These are phyloP conservation scores for Endotricha flammealis DNA, from an alignment of 2,888 invertebrate species.

Conservation along the genomic window DNA sequence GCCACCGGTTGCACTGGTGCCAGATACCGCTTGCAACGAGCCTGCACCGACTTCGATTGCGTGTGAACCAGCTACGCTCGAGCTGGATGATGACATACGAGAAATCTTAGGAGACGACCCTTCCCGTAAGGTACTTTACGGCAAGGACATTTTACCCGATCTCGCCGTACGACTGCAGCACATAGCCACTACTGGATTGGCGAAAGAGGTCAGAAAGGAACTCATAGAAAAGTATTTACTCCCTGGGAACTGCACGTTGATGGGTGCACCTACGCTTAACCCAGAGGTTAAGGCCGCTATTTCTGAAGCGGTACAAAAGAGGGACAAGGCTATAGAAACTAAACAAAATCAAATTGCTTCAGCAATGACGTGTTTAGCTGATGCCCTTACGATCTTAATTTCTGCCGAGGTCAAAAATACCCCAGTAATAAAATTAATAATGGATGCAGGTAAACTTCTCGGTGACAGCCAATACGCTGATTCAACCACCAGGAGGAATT, in stretches of 20 bases:
- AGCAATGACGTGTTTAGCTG: constrained; percentile 18
- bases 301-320: constrained; percentile 15
- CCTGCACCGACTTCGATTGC: too few relatives aligned
- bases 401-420: constrained; percentile 9
- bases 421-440: constrained; percentile 9
- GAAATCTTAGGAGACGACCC: too few relatives aligned
- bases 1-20: too few relatives aligned
- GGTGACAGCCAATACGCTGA: constrained; percentile 19
- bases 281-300: constrained; percentile 21
- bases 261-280: constrained; percentile 24
- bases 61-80: too few relatives aligned
- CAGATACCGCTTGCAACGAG: too few relatives aligned
- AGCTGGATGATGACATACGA: too few relatives aligned
- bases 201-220: constrained; percentile 20
- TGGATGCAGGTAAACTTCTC: constrained; percentile 15
- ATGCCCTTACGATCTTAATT: constrained; percentile 13
- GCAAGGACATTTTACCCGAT: constrained; percentile 9
- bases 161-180: constrained; percentile 19
- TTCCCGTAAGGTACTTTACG: too few relatives aligned
- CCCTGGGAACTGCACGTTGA: constrained; percentile 19
- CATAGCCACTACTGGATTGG: constrained; percentile 16
- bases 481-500: constrained; percentile 15
- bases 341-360: constrained; percentile 23
- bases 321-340: constrained; percentile 22
- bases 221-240: constrained; percentile 17